phyloP scores from a whole-genome alignment of 2,113 vertebrate species.

The Malurus elegans region DNA sequence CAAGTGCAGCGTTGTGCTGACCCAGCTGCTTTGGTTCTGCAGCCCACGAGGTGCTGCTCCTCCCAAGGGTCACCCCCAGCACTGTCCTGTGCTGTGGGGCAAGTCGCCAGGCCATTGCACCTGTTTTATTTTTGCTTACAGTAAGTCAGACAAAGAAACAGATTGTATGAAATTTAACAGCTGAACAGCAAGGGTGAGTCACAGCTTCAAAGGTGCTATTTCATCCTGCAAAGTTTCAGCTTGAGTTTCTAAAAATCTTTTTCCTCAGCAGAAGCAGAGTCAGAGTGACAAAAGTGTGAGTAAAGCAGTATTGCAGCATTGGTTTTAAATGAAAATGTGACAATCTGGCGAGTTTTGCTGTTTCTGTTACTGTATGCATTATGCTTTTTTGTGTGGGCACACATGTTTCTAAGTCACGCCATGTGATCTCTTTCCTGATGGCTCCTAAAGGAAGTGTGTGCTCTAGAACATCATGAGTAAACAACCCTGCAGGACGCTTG shows the following conservation, averaged over 20 bases:
- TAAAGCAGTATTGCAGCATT: background rate
- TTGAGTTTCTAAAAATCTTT: background rate
- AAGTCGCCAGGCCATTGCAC: background rate
- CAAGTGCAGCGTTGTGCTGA: background rate
- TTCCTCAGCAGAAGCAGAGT: background rate
- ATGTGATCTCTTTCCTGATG: background rate
- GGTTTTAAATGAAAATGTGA: background rate
- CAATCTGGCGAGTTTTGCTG: background rate
- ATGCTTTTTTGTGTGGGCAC: background rate
- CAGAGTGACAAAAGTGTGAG: background rate
- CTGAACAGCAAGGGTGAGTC: accelerated
- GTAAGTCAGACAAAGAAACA: background rate
- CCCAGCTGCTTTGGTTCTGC: background rate
- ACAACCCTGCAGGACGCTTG: background rate
- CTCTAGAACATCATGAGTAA: background rate
- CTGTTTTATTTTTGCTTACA: background rate
- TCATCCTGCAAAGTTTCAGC: background rate
- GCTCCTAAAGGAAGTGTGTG: background rate
- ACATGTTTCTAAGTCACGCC: background rate
- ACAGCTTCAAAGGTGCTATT: background rate
- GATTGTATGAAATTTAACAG: background rate
- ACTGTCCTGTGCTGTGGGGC: background rate
- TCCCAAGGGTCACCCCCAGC: background rate
- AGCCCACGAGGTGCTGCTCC: background rate
- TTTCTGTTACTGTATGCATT: background rate